These are phyloP conservation scores for Python bivittatus DNA, from an alignment of 2,113 vertebrate species.

Conservation along the genomic window DNA sequence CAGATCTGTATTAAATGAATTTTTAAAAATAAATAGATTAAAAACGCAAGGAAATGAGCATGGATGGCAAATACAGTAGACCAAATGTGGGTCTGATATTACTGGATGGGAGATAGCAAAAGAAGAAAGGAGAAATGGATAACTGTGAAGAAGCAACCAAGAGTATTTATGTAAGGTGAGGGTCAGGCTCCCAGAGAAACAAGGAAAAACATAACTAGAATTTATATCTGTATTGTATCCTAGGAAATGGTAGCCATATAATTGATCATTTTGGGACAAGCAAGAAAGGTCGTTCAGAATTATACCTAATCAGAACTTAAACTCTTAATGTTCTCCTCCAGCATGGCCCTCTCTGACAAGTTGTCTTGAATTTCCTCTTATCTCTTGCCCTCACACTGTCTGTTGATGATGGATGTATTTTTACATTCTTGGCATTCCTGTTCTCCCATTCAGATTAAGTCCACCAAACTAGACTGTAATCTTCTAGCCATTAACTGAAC, in stretches of 20 bases:
- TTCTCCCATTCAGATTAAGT: neutral
- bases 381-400: neutral
- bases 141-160: neutral
- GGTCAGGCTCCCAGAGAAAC: neutral
- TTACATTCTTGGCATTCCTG: neutral
- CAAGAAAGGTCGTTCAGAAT: neutral
- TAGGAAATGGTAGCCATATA: neutral
- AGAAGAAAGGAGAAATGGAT: neutral
- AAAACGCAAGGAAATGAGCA: neutral
- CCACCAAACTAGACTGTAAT: neutral
- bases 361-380: neutral
- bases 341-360: neutral
- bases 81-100: neutral
- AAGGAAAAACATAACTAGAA: neutral
- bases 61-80: neutral
- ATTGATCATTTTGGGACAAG: neutral
- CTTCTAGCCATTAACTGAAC: neutral
- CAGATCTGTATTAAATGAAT: neutral
- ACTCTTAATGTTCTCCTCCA: neutral
- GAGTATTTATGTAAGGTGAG: neutral
- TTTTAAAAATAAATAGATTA: neutral
- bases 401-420: neutral
- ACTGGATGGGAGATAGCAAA: neutral
- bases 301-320: neutral
- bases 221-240: neutral